phyloP scores from a whole-genome alignment of 2,888 invertebrate species.

The Synanthedon myopaeformis region DNA sequence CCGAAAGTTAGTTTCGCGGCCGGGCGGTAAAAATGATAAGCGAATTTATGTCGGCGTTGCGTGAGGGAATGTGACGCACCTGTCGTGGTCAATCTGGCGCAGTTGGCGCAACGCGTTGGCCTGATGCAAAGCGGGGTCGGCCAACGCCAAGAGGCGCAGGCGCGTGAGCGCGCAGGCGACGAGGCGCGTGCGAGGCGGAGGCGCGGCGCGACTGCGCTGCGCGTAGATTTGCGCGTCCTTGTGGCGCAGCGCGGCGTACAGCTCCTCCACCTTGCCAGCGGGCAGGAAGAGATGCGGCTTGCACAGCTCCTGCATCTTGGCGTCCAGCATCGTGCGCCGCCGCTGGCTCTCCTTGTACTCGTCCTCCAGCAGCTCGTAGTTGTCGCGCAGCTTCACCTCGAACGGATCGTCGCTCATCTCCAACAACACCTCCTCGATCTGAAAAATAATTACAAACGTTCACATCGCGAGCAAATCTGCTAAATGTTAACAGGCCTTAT shows the following conservation, averaged over 20 bases:
- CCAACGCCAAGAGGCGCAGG: slow-evolving; percentile 75
- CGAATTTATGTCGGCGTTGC: background rate
- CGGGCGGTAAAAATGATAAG: background rate
- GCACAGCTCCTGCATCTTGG: slow-evolving; percentile 83
- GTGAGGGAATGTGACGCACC: slow-evolving; percentile 35
- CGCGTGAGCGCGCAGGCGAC: slow-evolving; percentile 89
- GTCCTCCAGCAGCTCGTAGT: slow-evolving; percentile 94
- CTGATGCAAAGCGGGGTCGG: slow-evolving; percentile 90
- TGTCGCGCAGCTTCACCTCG: slow-evolving; percentile 95
- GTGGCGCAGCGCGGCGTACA: slow-evolving; percentile 87
- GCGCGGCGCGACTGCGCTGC: slow-evolving; percentile 75
- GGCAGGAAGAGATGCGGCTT: slow-evolving; percentile 87
- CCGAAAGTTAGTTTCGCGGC: background rate
- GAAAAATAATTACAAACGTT: background rate
- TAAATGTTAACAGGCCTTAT: slow-evolving; percentile 10
- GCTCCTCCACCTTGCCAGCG: slow-evolving; percentile 87
- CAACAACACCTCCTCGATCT: slow-evolving; percentile 88
- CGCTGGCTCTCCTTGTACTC: slow-evolving; percentile 95
- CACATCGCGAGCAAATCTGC: too few species aligned
- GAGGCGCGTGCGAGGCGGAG: slow-evolving; percentile 75
- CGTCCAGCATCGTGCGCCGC: slow-evolving; percentile 87
- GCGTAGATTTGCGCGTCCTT: slow-evolving; percentile 97
- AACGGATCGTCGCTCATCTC: slow-evolving; percentile 98
- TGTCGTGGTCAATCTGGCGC: slow-evolving; percentile 85
- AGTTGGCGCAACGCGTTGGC: slow-evolving; percentile 79